Base-by-base conservation (phyloP, 2,113 vertebrate species). In the Origma solitaria region DNA sequence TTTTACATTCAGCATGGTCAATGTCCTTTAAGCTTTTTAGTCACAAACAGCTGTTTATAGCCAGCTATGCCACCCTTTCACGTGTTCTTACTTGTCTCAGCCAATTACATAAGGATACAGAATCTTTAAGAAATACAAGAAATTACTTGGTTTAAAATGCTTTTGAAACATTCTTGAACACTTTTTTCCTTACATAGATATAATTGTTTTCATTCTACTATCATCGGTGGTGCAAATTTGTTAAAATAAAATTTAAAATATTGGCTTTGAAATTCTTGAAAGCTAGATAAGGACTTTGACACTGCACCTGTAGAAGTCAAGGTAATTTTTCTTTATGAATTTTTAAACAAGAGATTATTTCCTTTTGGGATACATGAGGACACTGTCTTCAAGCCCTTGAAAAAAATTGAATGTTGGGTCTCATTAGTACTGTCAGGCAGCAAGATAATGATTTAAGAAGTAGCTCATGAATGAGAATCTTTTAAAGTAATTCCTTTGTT, bases 321-420 rank as follows among this genome's bases (percentile, higher is more conserved):
- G 27, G 60, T 84, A 72, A 73, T 85, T 76, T 96, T 94, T 95
- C 54, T 77, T 80, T 68, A 80, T 90, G 83, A 78, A 90, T 88
- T 92, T 94, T 96, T 94, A 77, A 94, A 71, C 18, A 80, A 76
- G 28, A 49, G 9, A 88, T 82, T 86, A 81, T 82, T 96, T 93
- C 45, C 69, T 82, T 88, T 61, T 92, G 58, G 38, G 9, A 71
- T 45, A 45, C 38, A 68, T n/a, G 65, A 94, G 37, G 47, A 82
- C 28, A 42, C 9, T 60, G 9, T 58, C 75, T 87, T 91, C 61
- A 91, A 94, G 79, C 84, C 61, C 66, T 65, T 89, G 71, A 81
- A 89, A 96, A 94, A 82, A 77, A 56, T 14, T 22, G 45, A 80
- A 49, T 42, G 38, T 62, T 89, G 15, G 13, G 47, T 80, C 78